Base-by-base conservation (phyloP, 2,888 invertebrate genomes). In the Atrina japonica region DNA sequence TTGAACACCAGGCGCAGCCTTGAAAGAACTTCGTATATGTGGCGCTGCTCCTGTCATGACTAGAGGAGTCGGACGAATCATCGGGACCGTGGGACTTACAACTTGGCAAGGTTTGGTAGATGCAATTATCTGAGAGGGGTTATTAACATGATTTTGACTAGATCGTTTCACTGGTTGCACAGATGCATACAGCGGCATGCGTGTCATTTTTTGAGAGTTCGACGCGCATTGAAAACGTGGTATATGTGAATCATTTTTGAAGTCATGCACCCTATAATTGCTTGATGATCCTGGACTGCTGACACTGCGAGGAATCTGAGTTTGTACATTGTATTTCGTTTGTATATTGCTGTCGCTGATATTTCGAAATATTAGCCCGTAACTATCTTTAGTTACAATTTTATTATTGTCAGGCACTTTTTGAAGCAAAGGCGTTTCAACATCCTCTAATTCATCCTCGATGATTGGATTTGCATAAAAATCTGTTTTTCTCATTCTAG, bases 41-140 rank as follows among this genome's bases (percentile, higher is more conserved):
- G 80, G 76, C 5, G 71, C 66, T 1, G 79, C 77, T 9, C 84
- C 83, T 14, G 78, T 76, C 50, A 77, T 73, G 2, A 83, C 82
- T 0, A 83, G 64, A 6, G 85, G 84, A 0, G 85, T 84, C 3
- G 82, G 77, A 23, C 77, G 74, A 23, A 82, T 70, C 53, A 77
- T 70, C 25, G 82, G 82, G 35, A 84, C 80, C 3, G 80, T 76
- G 3, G 80, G 80, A 47, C 75, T 75, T 55, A 79, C 77, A 7
- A 80, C 78, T 68, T 81, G 78, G 45, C 79, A 72, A 6, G 71
- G 71, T 25, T 72, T 72, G 18, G 66, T 59, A 14, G 52, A 41
- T 16, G 67, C 58, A 16, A 60, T 41, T 9, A 35, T 45, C 9
- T 30, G 30, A 30, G 40, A 40, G 21, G 67, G 50, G 30, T 53